Base-by-base conservation (phyloP, 2,113 vertebrate genomes). In the Ibidorhyncha struthersii region DNA sequence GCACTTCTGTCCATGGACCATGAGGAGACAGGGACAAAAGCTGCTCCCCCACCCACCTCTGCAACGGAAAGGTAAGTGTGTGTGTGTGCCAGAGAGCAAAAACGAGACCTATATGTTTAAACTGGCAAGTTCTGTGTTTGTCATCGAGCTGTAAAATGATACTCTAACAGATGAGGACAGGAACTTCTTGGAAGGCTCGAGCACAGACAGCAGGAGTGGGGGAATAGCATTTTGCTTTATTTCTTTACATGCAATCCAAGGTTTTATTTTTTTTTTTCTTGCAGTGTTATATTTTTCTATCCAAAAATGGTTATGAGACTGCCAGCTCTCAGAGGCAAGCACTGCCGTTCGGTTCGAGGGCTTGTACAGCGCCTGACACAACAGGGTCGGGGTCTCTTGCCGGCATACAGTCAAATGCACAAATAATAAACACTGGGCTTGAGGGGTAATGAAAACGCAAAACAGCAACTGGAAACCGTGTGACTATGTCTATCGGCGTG, bases 241-340 rank as follows among this genome's bases (percentile, higher is more conserved):
- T 96, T 94, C 97, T 94, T 97, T 93, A 86, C 92, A 66, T 90
- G 95, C 88, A 95, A 86, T 94, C 97, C 97, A 96, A 96, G 92
- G 59, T 53, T 69, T 52, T 56, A 4, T 61, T 52, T 88, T 78
- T 69, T 69, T n/a, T 86, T 50, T n/a, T 10, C 92, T 93, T 62
- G 50, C 88, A 77, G 82, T 10, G 90, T 74, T 93, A 61, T 86
- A 45, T 94, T 95, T 95, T 95, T 92, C 97, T 80, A 73, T 92
- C 95, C 96, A 96, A 95, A 96, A 91, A 91, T 84, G 90, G 88
- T 73, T 82, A 85, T 66, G 78, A 95, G 88, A 17, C 86, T 94
- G 92, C 93, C 95, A 96, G 84, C 95, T 86, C 93, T 47, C 5
- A 10, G 77, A 79, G 62, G 72, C 82, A 66, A 59, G 91, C 40